Evolutionary conservation across 2,113 vertebrate species (phyloP).

Genomic region (Morone chrysops): DNA sequence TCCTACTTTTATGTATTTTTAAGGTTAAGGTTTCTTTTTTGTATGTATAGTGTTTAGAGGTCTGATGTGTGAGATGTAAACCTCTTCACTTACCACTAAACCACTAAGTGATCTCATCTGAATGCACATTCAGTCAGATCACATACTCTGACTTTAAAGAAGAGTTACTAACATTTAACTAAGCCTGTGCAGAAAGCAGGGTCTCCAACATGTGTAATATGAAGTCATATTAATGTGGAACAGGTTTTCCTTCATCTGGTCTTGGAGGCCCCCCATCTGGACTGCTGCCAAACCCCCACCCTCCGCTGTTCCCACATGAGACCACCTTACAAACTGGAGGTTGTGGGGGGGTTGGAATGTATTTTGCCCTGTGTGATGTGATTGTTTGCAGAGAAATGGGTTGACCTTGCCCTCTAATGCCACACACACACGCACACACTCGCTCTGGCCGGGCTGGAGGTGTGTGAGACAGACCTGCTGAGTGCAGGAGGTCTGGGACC

Average conservation of each 20-base stretch:
- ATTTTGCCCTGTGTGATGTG: slow-evolving; percentile 84
- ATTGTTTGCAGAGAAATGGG: slow-evolving; percentile 84
- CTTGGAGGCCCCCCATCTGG: slow-evolving; percentile 67
- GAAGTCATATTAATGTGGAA: slow-evolving; percentile 73
- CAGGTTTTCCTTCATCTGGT: slow-evolving; percentile 77
- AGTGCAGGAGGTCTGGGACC: slow-evolving; percentile 84
- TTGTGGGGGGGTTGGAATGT: slow-evolving; percentile 74
- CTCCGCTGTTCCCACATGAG: slow-evolving; percentile 75
- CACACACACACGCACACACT: slow-evolving; percentile 74
- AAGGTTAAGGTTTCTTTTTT: too few relatives aligned
- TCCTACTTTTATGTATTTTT: too few relatives aligned
- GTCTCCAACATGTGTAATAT: slow-evolving; percentile 60
- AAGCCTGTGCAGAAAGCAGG: slow-evolving; percentile 37
- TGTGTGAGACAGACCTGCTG: slow-evolving; percentile 82
- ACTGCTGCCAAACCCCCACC: slow-evolving; percentile 68
- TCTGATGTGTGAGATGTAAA: neutral
- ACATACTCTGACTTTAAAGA: slow-evolving; percentile 18
- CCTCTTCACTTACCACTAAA: slow-evolving; percentile 3
- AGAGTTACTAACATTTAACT: slow-evolving; percentile 5
- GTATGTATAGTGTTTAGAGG: neutral
- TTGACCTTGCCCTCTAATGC: slow-evolving; percentile 82
- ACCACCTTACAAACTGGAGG: slow-evolving; percentile 73
- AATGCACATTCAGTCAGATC: neutral
- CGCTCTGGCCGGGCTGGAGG: slow-evolving; percentile 67
- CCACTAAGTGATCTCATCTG: slow-evolving; percentile 24